Percentiles rank a stretch among this genome's conserved stretches.
phyloP scores from a whole-genome alignment of 2,797 vertebrate species.

The Mus spretus region DNA sequence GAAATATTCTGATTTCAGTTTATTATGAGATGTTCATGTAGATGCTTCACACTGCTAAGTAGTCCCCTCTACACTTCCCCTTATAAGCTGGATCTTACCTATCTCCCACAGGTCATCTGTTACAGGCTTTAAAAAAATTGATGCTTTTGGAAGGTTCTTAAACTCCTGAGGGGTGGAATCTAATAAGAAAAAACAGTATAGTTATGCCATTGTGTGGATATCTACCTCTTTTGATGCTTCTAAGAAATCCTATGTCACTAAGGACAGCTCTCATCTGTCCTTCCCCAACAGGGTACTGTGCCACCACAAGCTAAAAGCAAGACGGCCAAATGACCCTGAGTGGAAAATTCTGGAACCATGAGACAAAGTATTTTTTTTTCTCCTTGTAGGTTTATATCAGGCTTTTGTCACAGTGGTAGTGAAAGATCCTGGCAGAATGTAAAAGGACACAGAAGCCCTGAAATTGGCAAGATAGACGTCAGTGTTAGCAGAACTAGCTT shows the following conservation, averaged over 20 bases:
- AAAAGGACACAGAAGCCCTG: no score
- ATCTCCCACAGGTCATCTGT: not conserved
- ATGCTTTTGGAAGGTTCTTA: not conserved
- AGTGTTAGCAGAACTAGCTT: no score
- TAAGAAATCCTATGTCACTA: not conserved
- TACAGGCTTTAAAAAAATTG: not conserved
- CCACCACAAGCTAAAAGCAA: not conserved
- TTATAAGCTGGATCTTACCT: not conserved
- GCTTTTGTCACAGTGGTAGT: not conserved
- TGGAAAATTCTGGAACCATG: not conserved
- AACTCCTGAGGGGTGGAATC: not conserved
- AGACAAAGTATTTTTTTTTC: not conserved
- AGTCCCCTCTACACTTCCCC: not conserved
- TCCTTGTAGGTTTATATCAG: not conserved
- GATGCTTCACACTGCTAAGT: not conserved
- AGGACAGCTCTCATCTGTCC: no score
- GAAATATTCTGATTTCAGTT: not conserved
- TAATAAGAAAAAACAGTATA: not conserved
- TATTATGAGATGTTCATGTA: not conserved
- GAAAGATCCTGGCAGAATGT: no score
- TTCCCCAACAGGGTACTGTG: not conserved
- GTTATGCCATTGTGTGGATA: not conserved
- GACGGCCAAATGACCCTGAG: not conserved
- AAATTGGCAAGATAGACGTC: no score
- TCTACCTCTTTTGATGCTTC: not conserved